Evolutionary conservation across 2,888 invertebrate species (phyloP), one percentile per base, ranked within the genome.

Genomic region (Quadroppia sp.): DNA sequence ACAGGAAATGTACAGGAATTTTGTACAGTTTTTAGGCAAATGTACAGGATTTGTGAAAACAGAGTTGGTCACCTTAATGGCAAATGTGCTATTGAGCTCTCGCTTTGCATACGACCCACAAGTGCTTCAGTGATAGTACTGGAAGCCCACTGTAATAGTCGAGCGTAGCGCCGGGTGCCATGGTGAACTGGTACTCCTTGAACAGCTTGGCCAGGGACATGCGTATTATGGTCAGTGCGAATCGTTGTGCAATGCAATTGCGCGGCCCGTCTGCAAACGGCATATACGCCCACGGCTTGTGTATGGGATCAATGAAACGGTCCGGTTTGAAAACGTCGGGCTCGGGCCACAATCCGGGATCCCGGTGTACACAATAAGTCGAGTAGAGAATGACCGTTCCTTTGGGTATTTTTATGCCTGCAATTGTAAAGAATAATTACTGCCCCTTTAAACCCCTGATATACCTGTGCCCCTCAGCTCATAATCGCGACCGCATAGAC

Each of bases 281-380:
- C 9, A 73, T 36, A 42, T 30, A 73, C 25, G 73, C 64, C 32
- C 7, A 56, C 7, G 56, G 28, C 42, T 71, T 4, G 11, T 32
- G 40, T 42, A 36, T 42, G 30, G 42, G 17, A 9, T 25, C 28
- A 17, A 71, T 11, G 56, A 71, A 71, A n/a, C 73, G 20, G 64
- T 73, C 73, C 25, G 73, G 73, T 42, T 73, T 73, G 23, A 73
- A 73, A 1, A 11, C 28, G 30, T 28, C 36, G 7, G 73, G 73
- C 13, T 73, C 73, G 9, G 42, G 28, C 61, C 32, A 73, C 28
- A 40, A 67, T 40, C 67, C 73, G 1, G 64, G 64, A 4, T 36
- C 50, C 17, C 64, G 23, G 32, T 73, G 73, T 2, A 73, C 36
- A n/a, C 25, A n/a, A 23, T 67, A 50, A 13, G 73, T 36, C 9